Evolutionary conservation across 2,888 invertebrate genomes (phyloP).

Genomic region (Romanomermis culicivorax): DNA sequence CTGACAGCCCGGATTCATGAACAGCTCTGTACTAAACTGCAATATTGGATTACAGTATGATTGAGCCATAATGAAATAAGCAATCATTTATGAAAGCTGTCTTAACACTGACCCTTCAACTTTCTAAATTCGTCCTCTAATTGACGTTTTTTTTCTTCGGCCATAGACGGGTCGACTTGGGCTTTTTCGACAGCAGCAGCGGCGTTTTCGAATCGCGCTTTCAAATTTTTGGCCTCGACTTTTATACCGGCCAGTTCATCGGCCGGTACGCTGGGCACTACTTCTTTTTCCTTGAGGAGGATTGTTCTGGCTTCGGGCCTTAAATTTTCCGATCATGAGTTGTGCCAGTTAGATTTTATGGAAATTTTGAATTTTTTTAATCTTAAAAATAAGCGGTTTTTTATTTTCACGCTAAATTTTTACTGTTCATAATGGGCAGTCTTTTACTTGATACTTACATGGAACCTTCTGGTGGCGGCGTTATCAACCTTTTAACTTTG

Average conservation of each 20-base stretch:
- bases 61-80: too few species aligned
- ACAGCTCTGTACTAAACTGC: too few species aligned
- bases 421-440: too few species aligned
- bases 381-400: too few species aligned
- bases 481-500: slow-evolving; percentile 11
- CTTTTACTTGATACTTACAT: slow-evolving; percentile 1
- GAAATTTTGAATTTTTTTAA: too few species aligned
- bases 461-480: slow-evolving; percentile 12
- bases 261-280: background rate
- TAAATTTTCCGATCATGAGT: slow-evolving; percentile 6
- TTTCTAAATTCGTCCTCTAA: slow-evolving; percentile 29
- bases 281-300: background rate
- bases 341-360: slow-evolving; percentile 4
- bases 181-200: slow-evolving; percentile 24
- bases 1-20: too few species aligned
- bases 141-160: slow-evolving; percentile 28
- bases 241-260: slow-evolving; percentile 1
- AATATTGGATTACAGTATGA: too few species aligned
- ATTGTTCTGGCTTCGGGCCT: slow-evolving; percentile 15
- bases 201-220: slow-evolving; percentile 28
- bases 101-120: slow-evolving; percentile 19
- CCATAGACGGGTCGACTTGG: slow-evolving; percentile 22
- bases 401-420: too few species aligned
- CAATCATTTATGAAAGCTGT: too few species aligned
- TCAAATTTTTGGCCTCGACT: slow-evolving; percentile 23